Evolutionary conservation across 2,888 invertebrate genomes (phyloP), one percentile per base, ranked within the genome.

Genomic region (Ametastegia equiseti): DNA sequence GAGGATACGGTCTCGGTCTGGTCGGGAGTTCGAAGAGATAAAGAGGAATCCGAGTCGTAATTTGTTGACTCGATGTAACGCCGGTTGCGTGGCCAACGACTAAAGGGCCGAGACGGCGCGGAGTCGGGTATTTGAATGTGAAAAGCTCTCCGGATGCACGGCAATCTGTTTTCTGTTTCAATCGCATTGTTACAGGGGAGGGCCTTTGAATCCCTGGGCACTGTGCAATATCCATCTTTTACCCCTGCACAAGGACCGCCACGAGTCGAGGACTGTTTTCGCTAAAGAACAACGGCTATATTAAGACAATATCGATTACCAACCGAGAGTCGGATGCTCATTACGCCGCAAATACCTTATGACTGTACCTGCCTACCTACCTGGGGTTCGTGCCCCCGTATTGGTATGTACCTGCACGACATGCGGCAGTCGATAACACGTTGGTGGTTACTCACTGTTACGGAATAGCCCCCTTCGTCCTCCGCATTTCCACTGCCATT

Each of bases 11-110:
- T 23, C 27, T 27, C 27, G 7, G 15, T 30, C 54, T 23, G 9
- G 23, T 57, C 33, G 54, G 9, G n/a, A 36, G 60, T 7, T 60
- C 11, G 39, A n/a, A n/a, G 19, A 75, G 60, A 78, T 15, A 60
- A 27, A n/a, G 42, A n/a, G 15, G 27, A 42, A 27, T 30, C 23
- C 75, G 19, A 36, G 36, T 75, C 36, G 36, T 77, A 57, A 77
- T 77, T 77, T 33, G 77, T 77, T 54, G 57, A 77, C 77, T 77
- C 77, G 13, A 77, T 57, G 77, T 77, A 77, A 77, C 77, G 77
- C 57, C 57, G 39, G 78, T 78, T 60, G 78, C 78, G 78, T 78
- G 60, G 63, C 60, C 15, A 78, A 78, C 45, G 42, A 27, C 45
- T 60, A 63, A 78, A 78, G 60, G 23, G 30, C 50, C 60, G 78